Evolutionary conservation across 2,113 vertebrate genomes (phyloP).

Genomic region (Pipra filicauda): DNA sequence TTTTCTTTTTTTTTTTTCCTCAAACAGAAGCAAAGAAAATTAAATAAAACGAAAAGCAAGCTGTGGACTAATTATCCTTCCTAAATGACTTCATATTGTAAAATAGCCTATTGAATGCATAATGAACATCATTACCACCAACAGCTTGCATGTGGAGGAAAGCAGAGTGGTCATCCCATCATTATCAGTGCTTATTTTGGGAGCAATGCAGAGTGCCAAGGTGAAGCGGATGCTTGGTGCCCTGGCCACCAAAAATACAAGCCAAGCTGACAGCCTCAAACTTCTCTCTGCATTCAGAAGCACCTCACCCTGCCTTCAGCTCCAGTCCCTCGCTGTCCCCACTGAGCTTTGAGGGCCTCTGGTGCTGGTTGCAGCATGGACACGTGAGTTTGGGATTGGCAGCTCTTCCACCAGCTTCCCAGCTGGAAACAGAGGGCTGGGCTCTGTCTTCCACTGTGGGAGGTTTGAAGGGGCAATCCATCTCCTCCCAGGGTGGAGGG

Average conservation of each 20-base stretch:
- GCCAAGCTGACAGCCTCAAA: background rate
- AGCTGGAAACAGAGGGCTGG: background rate
- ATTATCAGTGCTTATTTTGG: conserved; percentile 6
- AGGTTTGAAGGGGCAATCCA: background rate
- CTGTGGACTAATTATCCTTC: conserved; percentile 71
- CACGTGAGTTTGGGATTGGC: background rate
- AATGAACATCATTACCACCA: conserved; percentile 57
- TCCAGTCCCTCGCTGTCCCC: background rate
- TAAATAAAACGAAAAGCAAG: conserved; percentile 73
- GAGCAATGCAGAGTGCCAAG: background rate
- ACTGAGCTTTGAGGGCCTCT: background rate
- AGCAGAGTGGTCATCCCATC: conserved; percentile 8
- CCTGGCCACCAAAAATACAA: background rate
- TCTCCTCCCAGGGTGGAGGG: background rate
- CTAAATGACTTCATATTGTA: conserved; percentile 66
- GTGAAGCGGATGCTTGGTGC: background rate
- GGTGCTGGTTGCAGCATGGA: background rate
- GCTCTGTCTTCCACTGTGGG: background rate
- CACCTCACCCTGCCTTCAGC: background rate
- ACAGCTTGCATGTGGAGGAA: conserved; percentile 20
- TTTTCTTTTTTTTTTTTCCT: background rate
- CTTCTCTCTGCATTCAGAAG: background rate
- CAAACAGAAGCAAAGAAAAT: conserved; percentile 69
- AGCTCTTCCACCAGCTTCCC: background rate
- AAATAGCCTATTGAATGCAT: conserved; percentile 55